Evolutionary conservation across 2,888 invertebrate genomes (phyloP).

Genomic region (Chaetogeoica ovagalla): DNA sequence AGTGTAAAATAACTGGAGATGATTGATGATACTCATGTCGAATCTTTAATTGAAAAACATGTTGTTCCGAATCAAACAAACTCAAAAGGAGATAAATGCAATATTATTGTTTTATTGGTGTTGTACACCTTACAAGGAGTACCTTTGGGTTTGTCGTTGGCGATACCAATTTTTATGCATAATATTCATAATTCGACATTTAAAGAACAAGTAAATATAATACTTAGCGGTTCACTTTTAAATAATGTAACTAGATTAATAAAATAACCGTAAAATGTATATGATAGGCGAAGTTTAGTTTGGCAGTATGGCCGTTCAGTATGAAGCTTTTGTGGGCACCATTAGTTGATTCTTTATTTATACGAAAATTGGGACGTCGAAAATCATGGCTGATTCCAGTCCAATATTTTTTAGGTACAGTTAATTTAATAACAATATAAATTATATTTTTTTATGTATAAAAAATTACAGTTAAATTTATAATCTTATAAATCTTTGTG

Average conservation of each 20-base stretch:
- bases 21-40: conserved; percentile 18
- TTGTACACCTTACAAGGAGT: conserved; percentile 93
- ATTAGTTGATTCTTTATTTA: conserved; percentile 90
- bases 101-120: conserved; percentile 84
- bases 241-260: conserved; percentile 41
- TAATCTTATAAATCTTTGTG: neutral
- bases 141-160: conserved; percentile 89
- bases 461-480: neutral
- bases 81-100: conserved; percentile 71
- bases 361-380: conserved; percentile 80
- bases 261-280: conserved; percentile 47
- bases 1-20: neutral
- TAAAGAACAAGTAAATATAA: conserved; percentile 75
- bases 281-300: conserved; percentile 84
- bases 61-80: conserved; percentile 1
- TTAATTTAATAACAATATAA: neutral
- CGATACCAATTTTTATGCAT: conserved; percentile 93
- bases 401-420: conserved; percentile 83
- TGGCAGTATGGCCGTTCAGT: conserved; percentile 89
- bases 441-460: neutral
- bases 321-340: conserved; percentile 98
- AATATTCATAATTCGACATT: conserved; percentile 87
- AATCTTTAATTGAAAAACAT: conserved; percentile 24
- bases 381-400: conserved; percentile 97
- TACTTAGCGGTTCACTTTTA: neutral